Conservation (phyloP, 2,888 invertebrate species). For the Drosophila pegasa region DNA sequence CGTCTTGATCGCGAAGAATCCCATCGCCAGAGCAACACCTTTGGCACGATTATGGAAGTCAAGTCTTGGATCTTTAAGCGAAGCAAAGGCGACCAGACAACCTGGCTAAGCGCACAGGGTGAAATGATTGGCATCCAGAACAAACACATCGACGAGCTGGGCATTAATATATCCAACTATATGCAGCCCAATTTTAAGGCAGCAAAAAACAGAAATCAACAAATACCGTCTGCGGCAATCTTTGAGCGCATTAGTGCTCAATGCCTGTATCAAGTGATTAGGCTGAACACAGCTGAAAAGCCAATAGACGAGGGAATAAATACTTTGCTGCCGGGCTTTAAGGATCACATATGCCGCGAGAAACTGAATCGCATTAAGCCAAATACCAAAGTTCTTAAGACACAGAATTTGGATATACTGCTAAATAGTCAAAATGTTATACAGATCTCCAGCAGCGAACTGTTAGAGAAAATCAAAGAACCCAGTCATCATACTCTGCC, state of each 20-base stretch:
- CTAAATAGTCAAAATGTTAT: background rate
- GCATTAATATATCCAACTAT: constrained; percentile 16
- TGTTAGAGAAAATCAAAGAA: background rate
- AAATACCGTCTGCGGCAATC: background rate
- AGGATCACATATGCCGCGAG: background rate
- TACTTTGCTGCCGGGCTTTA: background rate
- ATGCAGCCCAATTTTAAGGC: background rate
- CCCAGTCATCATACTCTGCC: too few relatives aligned
- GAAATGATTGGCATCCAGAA: constrained; percentile 17
- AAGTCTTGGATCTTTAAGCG: background rate
- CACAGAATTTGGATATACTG: background rate
- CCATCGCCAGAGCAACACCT: background rate
- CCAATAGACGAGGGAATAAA: background rate
- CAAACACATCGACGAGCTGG: constrained; percentile 11
- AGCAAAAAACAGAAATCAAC: too few relatives aligned
- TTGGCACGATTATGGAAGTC: too few relatives aligned
- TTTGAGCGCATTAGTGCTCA: background rate
- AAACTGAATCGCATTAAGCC: background rate
- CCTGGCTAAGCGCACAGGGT: background rate
- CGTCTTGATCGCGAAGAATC: background rate
- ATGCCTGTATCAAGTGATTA: constrained; percentile 3
- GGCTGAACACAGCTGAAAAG: background rate
- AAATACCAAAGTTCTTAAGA: background rate
- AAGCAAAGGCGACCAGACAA: background rate
- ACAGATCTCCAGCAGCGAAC: background rate